Conservation (phyloP, 2,113 vertebrate genomes). For the Thunnus thynnus region DNA sequence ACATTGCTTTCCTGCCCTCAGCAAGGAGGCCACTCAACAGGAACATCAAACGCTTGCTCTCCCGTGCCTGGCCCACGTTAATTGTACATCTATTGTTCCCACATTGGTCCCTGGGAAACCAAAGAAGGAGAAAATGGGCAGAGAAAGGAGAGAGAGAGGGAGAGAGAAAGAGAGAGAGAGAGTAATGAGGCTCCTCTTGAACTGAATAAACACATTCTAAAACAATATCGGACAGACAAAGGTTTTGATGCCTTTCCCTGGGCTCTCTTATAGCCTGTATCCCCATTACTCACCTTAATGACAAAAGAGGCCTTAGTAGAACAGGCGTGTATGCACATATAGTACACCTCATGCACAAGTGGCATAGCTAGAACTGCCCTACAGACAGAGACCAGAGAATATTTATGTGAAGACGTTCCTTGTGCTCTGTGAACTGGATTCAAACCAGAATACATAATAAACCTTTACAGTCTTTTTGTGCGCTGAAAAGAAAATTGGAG, state of each 20-base stretch:
- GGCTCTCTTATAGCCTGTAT: conserved; percentile 29
- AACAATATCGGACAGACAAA: conserved; percentile 75
- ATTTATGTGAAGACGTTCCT: neutral
- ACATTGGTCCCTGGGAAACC: conserved; percentile 72
- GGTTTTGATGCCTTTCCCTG: conserved; percentile 60
- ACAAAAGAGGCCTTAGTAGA: conserved; percentile 59
- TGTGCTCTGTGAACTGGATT: neutral
- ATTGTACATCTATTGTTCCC: conserved; percentile 85
- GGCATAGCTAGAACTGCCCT: neutral
- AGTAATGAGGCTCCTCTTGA: conserved; percentile 80
- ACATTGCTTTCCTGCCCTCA: conserved; percentile 65
- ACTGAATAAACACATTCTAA: conserved; percentile 77
- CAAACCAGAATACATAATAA: neutral
- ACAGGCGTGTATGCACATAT: conserved; percentile 9
- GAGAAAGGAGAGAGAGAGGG: conserved; percentile 27
- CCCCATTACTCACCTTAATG: conserved; percentile 62
- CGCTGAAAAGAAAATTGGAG: neutral
- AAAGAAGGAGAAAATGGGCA: conserved; percentile 72
- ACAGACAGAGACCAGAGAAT: neutral
- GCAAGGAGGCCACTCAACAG: conserved; percentile 79
- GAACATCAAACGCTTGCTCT: conserved; percentile 84
- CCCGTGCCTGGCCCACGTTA: conserved; percentile 77
- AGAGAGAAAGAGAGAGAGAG: conserved; percentile 20
- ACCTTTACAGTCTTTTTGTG: neutral
- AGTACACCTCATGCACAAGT: neutral